Conservation (phyloP, 2,888 invertebrate genomes). For the Cerceris ruficornis region DNA sequence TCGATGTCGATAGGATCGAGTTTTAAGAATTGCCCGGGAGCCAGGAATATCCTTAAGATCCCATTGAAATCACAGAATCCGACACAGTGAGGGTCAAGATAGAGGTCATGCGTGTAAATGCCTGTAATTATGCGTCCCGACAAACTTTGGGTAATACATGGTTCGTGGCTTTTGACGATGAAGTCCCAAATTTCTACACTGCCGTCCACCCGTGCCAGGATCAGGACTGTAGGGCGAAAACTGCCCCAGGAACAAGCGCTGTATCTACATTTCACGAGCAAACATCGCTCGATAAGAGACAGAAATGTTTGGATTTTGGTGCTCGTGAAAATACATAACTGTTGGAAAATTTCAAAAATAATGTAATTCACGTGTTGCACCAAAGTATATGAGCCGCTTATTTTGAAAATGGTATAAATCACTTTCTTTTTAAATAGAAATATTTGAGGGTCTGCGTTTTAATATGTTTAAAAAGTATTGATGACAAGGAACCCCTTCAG, state of each 20-base stretch:
- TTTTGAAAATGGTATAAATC: no score
- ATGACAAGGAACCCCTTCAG: no score
- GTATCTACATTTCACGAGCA: conserved; percentile 76
- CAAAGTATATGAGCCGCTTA: no score
- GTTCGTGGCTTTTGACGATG: conserved; percentile 86
- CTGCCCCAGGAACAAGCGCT: conserved; percentile 90
- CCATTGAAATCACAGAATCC: conserved; percentile 88
- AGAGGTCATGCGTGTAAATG: conserved; percentile 84
- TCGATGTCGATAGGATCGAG: conserved; percentile 81
- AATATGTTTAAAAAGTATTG: no score
- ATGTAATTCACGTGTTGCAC: no score
- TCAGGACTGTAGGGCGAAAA: conserved; percentile 88
- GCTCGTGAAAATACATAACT: no score
- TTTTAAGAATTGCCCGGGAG: conserved; percentile 84
- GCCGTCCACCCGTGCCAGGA: conserved; percentile 88
- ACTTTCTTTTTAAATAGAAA: no score
- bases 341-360: no score
- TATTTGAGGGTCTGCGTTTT: no score
- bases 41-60: conserved; percentile 85
- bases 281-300: no score
- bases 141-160: conserved; percentile 86
- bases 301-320: no score
- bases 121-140: conserved; percentile 85
- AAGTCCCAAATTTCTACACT: conserved; percentile 92
- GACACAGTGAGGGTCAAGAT: conserved; percentile 84